phyloP scores from a whole-genome alignment of 1,140 invertebrate species.

The Idris sp. region DNA sequence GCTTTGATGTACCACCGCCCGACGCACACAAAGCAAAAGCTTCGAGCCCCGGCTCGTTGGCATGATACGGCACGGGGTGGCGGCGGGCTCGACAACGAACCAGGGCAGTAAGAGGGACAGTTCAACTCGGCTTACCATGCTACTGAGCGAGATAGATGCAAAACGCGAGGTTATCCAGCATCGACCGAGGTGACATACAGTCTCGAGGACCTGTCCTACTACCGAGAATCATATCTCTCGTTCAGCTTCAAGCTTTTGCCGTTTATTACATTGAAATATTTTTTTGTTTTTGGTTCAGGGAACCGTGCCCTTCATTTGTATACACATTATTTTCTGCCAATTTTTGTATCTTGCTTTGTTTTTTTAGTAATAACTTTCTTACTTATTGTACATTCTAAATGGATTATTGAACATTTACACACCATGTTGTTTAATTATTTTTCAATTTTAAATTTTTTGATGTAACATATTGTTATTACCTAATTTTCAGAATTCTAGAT shows the following conservation, averaged over 20 bases:
- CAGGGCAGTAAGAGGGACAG: constrained; percentile 56
- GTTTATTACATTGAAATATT: no score
- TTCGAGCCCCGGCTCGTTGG: constrained; percentile 67
- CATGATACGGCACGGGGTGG: constrained; percentile 50
- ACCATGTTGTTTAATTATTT: no score
- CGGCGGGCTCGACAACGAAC: constrained; percentile 62
- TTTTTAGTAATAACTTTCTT: no score
- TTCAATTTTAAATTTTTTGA: no score
- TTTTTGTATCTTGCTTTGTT: no score
- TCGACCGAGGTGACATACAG: constrained; percentile 51
- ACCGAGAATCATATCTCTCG: constrained; percentile 18
- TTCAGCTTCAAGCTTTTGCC: not conserved
- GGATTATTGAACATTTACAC: no score
- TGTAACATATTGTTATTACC: no score
- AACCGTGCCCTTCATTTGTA: no score
- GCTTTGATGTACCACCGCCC: constrained; percentile 77
- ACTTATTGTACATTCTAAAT: no score
- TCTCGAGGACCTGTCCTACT: constrained; percentile 50
- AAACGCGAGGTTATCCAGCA: constrained; percentile 52
- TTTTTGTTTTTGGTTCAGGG: no score
- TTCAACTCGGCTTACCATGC: constrained; percentile 35
- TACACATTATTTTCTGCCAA: no score
- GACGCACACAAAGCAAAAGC: constrained; percentile 77
- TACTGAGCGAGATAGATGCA: constrained; percentile 27
- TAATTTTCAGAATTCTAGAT: no score